Conservation (phyloP, 2,797 vertebrate genomes). For the Rousettus madagascariensis region DNA sequence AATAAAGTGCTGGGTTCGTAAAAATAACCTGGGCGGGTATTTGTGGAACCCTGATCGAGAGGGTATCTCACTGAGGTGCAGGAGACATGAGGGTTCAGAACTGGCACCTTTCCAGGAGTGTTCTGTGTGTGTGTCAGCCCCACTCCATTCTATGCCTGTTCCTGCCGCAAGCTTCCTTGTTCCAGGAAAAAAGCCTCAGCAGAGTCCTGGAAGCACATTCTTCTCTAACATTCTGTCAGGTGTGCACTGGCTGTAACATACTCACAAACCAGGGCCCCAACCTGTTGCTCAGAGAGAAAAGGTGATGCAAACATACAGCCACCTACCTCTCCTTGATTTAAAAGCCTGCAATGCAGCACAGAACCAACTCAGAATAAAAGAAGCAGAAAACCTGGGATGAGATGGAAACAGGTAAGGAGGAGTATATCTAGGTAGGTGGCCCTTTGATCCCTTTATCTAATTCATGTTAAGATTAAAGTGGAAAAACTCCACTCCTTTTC, state of each 20-base stretch:
- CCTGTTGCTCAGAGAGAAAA: background rate
- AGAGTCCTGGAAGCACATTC: background rate
- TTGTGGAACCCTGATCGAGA: background rate
- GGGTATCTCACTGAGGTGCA: fast-evolving
- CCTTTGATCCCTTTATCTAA: background rate
- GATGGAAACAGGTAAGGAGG: background rate
- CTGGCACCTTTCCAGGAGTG: background rate
- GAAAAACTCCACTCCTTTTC: background rate
- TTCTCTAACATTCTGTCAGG: too few relatives aligned
- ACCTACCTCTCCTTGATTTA: background rate
- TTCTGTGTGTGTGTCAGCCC: fast-evolving
- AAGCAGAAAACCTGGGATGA: background rate
- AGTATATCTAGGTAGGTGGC: background rate
- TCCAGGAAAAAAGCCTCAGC: background rate
- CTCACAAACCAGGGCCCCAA: background rate
- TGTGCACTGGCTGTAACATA: fast-evolving
- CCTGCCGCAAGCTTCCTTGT: background rate
- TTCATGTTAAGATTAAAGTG: background rate
- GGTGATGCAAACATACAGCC: background rate
- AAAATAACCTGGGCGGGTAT: background rate
- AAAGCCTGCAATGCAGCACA: background rate
- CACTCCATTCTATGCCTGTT: background rate
- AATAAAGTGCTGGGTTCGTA: background rate
- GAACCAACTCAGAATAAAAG: background rate
- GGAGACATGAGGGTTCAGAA: background rate